Base-by-base conservation (phyloP, 2,888 invertebrate species). In the Acrocera orbiculus region DNA sequence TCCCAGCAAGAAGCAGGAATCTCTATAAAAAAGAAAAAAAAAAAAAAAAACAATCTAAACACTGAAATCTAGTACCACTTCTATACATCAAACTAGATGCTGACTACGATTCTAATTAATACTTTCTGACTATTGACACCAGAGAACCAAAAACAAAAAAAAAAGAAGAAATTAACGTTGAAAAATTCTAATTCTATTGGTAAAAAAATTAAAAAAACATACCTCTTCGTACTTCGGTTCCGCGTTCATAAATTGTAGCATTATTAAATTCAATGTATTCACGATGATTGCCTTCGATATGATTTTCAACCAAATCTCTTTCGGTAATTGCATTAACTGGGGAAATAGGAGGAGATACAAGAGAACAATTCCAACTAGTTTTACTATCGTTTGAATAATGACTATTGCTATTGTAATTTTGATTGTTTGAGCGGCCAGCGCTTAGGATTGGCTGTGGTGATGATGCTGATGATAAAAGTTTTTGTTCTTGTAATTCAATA, bases 401-500 rank as follows among this genome's bases (percentile, higher is more conserved):
- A 24, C 16, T 38, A 27, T 31, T 26, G 17, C 32, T 27, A 24
- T 16, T 36, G n/a, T 25, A 26, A 24, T 37, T 30, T 23, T 30
- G 29, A 25, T 35, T 16, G 10, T 35, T 30, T 26, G 24, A 35
- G 11, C 30, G 35, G 6, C 30, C 35, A 15, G 16, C 17, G 16
- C 16, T 34, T 14, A 14, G 35, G 30, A 36, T 9, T 26, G 34
- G 32, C 27, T 39, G 32, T 30, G 40, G 28, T 31, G 43, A 27
- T 26, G 40, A 26, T 15, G 33, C n/a, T 35, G 39, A 34, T 29
- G 45, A 20, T 26, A 26, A 26, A 46, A 37, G 43, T 35, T 37
- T 42, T 44, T 50, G 44, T 44, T 56, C 57, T 42, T 52, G 53
- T 49, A 51, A 48, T 48, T 56, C 58, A 47, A 58, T 33, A 43